Evolutionary conservation across 2,888 invertebrate genomes (phyloP).

Genomic region (Brachycybe producta): DNA sequence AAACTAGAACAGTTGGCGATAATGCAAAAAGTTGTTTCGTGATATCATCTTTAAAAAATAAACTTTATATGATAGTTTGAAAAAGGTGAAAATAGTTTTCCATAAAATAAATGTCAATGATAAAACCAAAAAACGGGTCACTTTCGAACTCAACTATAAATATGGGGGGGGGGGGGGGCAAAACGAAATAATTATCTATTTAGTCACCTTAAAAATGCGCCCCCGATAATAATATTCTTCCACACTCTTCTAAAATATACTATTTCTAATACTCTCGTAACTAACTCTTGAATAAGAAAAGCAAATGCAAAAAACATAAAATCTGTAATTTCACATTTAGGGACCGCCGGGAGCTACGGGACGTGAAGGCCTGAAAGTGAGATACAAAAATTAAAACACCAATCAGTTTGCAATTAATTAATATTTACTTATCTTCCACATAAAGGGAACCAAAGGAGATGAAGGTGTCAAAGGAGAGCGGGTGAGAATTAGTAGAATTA

Average conservation of each 20-base stretch:
- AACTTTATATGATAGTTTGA: too few relatives aligned
- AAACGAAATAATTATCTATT: too few relatives aligned
- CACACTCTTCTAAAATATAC: not conserved
- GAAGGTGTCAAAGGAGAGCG: constrained; percentile 13
- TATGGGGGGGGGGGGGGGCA: too few relatives aligned
- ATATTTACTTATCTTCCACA: constrained; percentile 2
- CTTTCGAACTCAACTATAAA: too few relatives aligned
- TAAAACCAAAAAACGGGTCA: too few relatives aligned
- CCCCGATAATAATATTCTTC: too few relatives aligned
- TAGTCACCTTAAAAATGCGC: too few relatives aligned
- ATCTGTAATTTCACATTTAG: constrained; percentile 30
- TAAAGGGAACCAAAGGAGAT: constrained; percentile 15
- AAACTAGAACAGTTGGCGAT: too few relatives aligned
- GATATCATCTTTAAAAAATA: too few relatives aligned
- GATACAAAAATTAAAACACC: not conserved
- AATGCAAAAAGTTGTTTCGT: too few relatives aligned
- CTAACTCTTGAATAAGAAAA: not conserved
- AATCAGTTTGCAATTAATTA: not conserved
- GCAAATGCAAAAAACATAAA: not conserved
- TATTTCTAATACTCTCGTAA: not conserved
- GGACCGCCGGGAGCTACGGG: constrained; percentile 50
- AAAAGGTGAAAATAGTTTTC: too few relatives aligned
- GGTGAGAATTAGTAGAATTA: not conserved
- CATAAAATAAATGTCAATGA: too few relatives aligned
- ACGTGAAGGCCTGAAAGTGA: constrained; percentile 37